phyloP scores from a whole-genome alignment of 2,797 vertebrate genomes.

The Cirrhinus molitorella region DNA sequence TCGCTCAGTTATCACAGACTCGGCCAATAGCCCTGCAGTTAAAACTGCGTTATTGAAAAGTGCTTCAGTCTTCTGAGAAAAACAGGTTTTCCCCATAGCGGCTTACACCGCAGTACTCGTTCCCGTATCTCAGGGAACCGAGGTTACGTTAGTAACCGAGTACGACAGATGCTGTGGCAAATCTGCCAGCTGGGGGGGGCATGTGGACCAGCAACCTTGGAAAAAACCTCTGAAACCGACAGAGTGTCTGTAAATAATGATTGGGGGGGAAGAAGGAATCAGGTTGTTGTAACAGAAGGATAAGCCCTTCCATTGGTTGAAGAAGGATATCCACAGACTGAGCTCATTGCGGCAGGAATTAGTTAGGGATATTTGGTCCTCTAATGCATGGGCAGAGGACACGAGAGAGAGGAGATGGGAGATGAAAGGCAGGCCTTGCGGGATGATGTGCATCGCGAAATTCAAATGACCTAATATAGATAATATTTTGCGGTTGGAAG shows the following conservation, averaged over 20 bases:
- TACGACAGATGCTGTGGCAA: neutral
- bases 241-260: neutral
- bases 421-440: neutral
- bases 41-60: no score
- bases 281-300: neutral
- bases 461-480: neutral
- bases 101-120: no score
- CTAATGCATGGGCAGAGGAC: neutral
- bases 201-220: neutral
- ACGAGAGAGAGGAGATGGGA: neutral
- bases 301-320: neutral
- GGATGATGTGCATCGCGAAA: neutral
- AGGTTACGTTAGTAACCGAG: no score
- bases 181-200: neutral
- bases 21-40: no score
- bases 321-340: neutral
- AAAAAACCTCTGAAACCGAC: neutral
- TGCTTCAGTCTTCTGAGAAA: no score
- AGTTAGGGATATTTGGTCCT: neutral
- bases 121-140: no score
- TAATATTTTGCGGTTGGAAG: neutral
- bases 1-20: no score
- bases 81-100: no score
- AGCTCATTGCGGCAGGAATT: neutral
- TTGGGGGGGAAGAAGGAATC: neutral